Evolutionary conservation across 2,888 invertebrate species (phyloP).

Genomic region (Tipula helvola): DNA sequence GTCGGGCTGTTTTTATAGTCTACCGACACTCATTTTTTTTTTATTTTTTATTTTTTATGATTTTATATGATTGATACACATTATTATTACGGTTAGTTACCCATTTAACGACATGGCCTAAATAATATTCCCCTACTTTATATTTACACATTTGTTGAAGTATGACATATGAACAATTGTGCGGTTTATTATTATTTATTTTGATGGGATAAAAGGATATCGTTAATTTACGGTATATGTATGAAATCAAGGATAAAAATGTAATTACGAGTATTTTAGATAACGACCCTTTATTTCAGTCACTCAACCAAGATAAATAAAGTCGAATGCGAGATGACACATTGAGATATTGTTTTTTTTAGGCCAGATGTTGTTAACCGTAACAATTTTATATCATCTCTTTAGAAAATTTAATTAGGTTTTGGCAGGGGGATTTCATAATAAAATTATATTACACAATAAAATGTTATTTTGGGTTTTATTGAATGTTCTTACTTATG

Average conservation of each 20-base stretch:
- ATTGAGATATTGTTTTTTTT: background rate
- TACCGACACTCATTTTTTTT: background rate
- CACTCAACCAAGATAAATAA: background rate
- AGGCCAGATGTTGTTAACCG: background rate
- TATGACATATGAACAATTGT: background rate
- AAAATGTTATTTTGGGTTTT: background rate
- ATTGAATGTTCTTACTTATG: background rate
- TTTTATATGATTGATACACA: background rate
- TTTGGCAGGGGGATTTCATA: background rate
- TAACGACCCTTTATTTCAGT: background rate
- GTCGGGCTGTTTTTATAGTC: background rate
- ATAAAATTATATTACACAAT: background rate
- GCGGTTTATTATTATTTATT: background rate
- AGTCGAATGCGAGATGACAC: background rate
- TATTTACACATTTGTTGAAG: background rate
- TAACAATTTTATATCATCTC: background rate
- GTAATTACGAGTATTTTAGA: background rate
- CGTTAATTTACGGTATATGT: background rate
- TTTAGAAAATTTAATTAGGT: background rate
- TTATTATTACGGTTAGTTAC: background rate
- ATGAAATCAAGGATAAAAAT: background rate
- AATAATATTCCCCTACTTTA: background rate
- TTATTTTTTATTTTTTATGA: too few species aligned
- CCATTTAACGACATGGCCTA: background rate
- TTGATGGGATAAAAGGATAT: background rate